phyloP scores from a whole-genome alignment of 1,140 invertebrate species.

The Aphaenogaster rudis region DNA sequence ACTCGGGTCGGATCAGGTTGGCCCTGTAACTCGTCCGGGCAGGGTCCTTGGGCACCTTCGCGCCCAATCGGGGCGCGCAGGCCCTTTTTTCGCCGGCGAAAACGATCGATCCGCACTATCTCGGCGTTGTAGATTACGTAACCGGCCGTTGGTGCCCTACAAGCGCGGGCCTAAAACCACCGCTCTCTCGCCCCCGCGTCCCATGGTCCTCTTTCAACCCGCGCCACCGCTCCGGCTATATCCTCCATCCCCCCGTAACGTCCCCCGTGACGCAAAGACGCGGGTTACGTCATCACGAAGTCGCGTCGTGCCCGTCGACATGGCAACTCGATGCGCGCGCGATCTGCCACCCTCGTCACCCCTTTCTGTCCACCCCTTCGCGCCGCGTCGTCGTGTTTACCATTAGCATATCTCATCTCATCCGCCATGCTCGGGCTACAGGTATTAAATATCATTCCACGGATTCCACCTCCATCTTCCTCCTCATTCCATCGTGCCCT shows the following conservation, averaged over 20 bases:
- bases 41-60: conserved; percentile 35
- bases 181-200: conserved; percentile 34
- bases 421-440: conserved; percentile 47
- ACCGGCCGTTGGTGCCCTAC: conserved; percentile 68
- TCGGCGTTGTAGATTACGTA: conserved; percentile 68
- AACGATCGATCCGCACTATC: conserved; percentile 67
- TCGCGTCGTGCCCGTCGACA: conserved; percentile 70
- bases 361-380: not conserved
- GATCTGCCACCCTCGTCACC: conserved; percentile 27
- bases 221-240: conserved; percentile 19
- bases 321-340: conserved; percentile 74
- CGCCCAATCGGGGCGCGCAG: conserved; percentile 23
- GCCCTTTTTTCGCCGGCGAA: conserved; percentile 53
- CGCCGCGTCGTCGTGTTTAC: conserved; percentile 61
- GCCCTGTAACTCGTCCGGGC: not conserved
- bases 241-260: conserved; percentile 19
- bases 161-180: conserved; percentile 61
- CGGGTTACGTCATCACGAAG: conserved; percentile 79
- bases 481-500: not conserved
- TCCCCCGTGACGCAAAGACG: conserved; percentile 77
- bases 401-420: conserved; percentile 73
- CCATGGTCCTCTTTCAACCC: not conserved
- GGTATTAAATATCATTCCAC: conserved; percentile 70
- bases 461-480: not conserved
- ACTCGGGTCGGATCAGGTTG: not conserved